Evolutionary conservation across 2,113 vertebrate species (phyloP).

Genomic region (Aegotheles bennettii): DNA sequence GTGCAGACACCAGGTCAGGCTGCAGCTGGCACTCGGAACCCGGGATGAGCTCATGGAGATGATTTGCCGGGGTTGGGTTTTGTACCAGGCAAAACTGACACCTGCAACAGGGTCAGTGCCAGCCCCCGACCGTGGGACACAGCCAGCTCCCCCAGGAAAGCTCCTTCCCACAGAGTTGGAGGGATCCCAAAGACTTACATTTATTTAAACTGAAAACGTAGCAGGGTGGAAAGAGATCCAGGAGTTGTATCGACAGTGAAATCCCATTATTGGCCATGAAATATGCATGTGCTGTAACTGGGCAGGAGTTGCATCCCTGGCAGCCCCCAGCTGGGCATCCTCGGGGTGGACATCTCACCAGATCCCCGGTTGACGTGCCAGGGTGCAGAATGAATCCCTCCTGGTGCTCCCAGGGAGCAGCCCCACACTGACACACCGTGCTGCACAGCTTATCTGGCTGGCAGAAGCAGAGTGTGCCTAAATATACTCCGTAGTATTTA

Average conservation of each 20-base stretch:
- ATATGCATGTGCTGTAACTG: slow-evolving; percentile 16
- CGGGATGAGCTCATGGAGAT: accelerated
- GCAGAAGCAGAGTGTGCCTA: neutral
- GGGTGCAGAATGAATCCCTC: neutral
- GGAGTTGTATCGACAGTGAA: slow-evolving; percentile 1
- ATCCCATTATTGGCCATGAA: slow-evolving; percentile 55
- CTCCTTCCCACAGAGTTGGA: neutral
- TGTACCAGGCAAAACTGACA: neutral
- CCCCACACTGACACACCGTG: accelerated
- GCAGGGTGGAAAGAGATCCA: neutral
- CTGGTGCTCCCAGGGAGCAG: neutral
- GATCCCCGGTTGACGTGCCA: neutral
- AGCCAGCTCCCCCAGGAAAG: neutral
- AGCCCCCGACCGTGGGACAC: accelerated
- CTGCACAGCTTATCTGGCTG: neutral
- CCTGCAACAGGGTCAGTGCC: no score
- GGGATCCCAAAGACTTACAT: neutral
- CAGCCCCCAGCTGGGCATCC: neutral
- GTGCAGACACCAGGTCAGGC: neutral
- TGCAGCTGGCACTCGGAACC: neutral
- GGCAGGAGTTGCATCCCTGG: neutral
- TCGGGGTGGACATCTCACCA: neutral
- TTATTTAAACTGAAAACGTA: slow-evolving; percentile 44
- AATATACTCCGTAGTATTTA: neutral
- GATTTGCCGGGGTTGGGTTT: neutral